Conservation (phyloP, 2,113 vertebrate species). For the Mastomys natalensis region DNA sequence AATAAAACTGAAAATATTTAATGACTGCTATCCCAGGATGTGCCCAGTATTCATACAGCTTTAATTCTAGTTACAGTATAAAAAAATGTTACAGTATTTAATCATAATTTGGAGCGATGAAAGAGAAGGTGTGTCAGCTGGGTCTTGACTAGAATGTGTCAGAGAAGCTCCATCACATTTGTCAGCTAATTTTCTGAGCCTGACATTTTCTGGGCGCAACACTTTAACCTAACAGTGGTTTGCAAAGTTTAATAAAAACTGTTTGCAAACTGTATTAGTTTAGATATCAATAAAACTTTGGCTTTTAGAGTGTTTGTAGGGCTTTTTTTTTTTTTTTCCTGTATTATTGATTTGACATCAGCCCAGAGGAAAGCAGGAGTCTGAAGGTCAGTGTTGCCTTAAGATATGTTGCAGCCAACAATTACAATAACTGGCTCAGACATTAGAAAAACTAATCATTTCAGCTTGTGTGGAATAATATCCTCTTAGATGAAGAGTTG, state of each 20-base stretch:
- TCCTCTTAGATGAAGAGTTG: slow-evolving; percentile 63
- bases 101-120: slow-evolving; percentile 68
- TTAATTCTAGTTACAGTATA: not conserved
- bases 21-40: not conserved
- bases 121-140: slow-evolving; percentile 37
- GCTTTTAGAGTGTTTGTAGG: slow-evolving; percentile 36
- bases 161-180: slow-evolving; percentile 59
- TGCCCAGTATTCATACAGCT: not conserved
- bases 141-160: slow-evolving; percentile 43
- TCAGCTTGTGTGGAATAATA: slow-evolving; percentile 58
- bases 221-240: slow-evolving; percentile 67
- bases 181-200: slow-evolving; percentile 63
- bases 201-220: slow-evolving; percentile 41
- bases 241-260: slow-evolving; percentile 71
- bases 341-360: slow-evolving; percentile 73
- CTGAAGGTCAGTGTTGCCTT: slow-evolving; percentile 74
- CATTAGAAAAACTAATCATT: slow-evolving; percentile 27
- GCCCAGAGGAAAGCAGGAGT: slow-evolving; percentile 66
- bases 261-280: slow-evolving; percentile 75
- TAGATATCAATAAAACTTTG: slow-evolving; percentile 78
- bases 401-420: slow-evolving; percentile 35
- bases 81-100: slow-evolving; percentile 58
- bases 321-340: not conserved
- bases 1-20: slow-evolving; percentile 61
- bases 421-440: slow-evolving; percentile 49